Conservation (phyloP, 1,140 invertebrate species). For the Meloidogyne floridensis region DNA sequence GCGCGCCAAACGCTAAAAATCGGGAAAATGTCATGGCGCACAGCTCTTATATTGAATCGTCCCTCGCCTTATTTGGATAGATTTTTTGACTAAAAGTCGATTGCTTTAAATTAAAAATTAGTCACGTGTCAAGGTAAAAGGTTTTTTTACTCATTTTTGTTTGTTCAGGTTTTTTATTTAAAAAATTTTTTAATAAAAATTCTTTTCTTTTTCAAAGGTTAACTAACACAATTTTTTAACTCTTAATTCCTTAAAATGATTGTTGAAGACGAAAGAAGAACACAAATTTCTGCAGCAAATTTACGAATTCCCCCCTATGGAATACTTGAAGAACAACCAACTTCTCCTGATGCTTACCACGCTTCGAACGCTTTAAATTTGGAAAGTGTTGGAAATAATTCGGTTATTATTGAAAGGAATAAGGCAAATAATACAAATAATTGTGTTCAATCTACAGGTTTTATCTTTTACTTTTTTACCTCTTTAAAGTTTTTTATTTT, state of each 20-base stretch:
- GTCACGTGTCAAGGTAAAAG: neutral
- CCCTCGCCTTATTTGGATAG: neutral
- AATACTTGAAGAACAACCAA: constrained; percentile 34
- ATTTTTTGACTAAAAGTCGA: constrained; percentile 6
- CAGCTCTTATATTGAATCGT: too few species aligned
- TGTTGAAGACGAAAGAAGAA: constrained; percentile 38
- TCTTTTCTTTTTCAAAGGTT: neutral
- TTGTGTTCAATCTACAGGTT: constrained; percentile 10
- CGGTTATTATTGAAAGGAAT: neutral
- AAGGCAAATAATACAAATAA: constrained; percentile 9
- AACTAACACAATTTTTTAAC: neutral
- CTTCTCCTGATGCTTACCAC: constrained; percentile 7
- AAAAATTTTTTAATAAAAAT: neutral
- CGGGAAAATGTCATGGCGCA: too few species aligned
- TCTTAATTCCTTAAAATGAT: constrained; percentile 20
- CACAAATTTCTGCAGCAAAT: constrained; percentile 44
- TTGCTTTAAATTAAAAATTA: neutral
- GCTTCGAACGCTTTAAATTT: constrained; percentile 17
- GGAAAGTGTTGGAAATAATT: neutral
- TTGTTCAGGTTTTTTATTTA: neutral
- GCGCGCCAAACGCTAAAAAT: too few species aligned
- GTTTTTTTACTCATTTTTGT: neutral
- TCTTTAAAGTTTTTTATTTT: neutral
- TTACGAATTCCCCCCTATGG: constrained; percentile 46
- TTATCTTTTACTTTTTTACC: neutral